Percentiles rank a stretch among this genome's conserved stretches.
Evolutionary conservation across 2,797 vertebrate genomes (phyloP).

Genomic region (Hephaestus fuliginosus): DNA sequence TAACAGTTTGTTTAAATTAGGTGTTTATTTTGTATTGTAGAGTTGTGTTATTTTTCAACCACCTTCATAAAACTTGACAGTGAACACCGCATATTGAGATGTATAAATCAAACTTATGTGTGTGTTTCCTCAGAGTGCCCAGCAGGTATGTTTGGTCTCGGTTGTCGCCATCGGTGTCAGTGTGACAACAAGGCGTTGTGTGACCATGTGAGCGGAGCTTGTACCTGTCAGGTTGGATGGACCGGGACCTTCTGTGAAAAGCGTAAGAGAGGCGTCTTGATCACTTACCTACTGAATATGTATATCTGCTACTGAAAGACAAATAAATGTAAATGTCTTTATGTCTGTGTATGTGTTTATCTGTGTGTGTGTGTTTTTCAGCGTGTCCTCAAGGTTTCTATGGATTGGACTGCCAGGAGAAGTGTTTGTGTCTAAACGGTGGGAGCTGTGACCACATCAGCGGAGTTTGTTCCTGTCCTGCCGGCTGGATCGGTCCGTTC

Average conservation of each 20-base stretch:
- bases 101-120: constrained; percentile 7
- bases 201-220: constrained; percentile 95
- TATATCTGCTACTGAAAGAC: background rate
- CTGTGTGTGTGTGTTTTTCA: constrained; percentile 66
- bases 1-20: background rate
- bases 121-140: constrained; percentile 87
- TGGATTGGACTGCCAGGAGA: constrained; percentile 88
- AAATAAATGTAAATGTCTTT: background rate
- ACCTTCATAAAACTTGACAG: background rate
- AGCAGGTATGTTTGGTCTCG: constrained; percentile 86
- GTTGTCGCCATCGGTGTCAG: constrained; percentile 89
- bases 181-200: constrained; percentile 92
- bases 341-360: background rate
- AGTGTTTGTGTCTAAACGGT: constrained; percentile 89
- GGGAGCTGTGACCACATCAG: constrained; percentile 85
- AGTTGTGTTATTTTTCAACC: background rate
- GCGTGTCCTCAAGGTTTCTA: constrained; percentile 95
- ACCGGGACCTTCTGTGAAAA: constrained; percentile 94
- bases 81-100: background rate
- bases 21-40: background rate
- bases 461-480: constrained; percentile 87
- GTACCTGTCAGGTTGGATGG: constrained; percentile 93
- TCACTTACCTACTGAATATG: background rate
- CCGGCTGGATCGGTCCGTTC: constrained; percentile 88
- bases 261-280: constrained; percentile 78